A percentile compares a stretch with the other conserved stretches of the same genome.
phyloP scores from a whole-genome alignment of 2,797 vertebrate species.

The Ataeniobius toweri region DNA sequence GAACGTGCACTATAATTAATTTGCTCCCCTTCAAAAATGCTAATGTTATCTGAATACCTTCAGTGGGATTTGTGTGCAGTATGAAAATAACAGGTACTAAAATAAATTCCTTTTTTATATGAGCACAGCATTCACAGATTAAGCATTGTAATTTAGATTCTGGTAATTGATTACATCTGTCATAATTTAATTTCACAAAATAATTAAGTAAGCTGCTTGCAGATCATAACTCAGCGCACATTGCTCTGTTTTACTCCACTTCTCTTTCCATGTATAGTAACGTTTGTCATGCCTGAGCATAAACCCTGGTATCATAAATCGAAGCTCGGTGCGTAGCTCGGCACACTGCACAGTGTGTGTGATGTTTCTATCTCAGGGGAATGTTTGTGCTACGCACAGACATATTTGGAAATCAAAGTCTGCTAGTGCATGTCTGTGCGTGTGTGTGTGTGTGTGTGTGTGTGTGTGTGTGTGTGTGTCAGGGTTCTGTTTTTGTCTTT shows the following conservation, averaged over 20 bases:
- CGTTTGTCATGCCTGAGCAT: slow-evolving; percentile 45
- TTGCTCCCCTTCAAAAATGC: neutral
- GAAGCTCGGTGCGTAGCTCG: slow-evolving; percentile 11
- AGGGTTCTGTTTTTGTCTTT: slow-evolving; percentile 67
- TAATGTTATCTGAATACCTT: neutral
- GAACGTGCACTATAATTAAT: neutral
- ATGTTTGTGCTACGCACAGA: slow-evolving; percentile 71
- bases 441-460: slow-evolving; percentile 63
- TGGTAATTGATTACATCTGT: neutral
- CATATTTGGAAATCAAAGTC: slow-evolving; percentile 76
- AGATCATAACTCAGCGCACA: neutral
- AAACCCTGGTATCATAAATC: slow-evolving; percentile 58
- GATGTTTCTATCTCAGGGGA: slow-evolving; percentile 42
- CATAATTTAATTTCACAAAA: neutral
- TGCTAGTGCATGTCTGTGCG: slow-evolving; percentile 60
- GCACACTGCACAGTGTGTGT: slow-evolving; percentile 30
- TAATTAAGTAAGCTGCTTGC: neutral
- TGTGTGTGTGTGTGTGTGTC: slow-evolving; percentile 68
- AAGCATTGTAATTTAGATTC: neutral
- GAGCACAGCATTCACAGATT: neutral
- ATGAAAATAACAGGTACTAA: slow-evolving; percentile 1
- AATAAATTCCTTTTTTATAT: neutral
- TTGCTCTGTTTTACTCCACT: slow-evolving; percentile 28
- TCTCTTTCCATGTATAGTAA: slow-evolving; percentile 66
- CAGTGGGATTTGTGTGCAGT: neutral